Conservation (phyloP, 2,888 invertebrate genomes). For the Morinoia aosen region DNA sequence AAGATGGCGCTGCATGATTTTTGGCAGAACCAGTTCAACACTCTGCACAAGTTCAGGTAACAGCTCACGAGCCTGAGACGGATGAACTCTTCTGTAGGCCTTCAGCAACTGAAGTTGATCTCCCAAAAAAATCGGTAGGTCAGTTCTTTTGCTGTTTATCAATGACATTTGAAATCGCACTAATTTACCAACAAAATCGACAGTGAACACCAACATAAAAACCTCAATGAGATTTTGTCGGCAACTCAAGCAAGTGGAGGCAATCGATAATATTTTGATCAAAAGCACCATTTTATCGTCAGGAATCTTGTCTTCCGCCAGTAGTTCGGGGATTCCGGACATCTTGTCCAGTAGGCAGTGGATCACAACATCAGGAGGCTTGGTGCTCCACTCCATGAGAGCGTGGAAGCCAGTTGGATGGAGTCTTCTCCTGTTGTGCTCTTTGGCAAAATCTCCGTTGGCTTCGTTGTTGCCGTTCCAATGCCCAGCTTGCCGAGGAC, state of each 20-base stretch:
- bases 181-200: constrained; percentile 50
- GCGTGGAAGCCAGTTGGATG: constrained; percentile 1
- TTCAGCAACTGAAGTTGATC: constrained; percentile 48
- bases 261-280: constrained; percentile 51
- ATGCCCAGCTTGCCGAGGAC: background rate
- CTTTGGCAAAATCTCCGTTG: background rate
- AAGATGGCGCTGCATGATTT: background rate
- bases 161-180: constrained; percentile 33
- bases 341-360: constrained; percentile 25
- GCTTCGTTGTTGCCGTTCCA: background rate
- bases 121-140: constrained; percentile 35
- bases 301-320: constrained; percentile 46
- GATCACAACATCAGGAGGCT: constrained; percentile 55
- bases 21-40: background rate
- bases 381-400: constrained; percentile 1
- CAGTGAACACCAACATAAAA: constrained; percentile 54
- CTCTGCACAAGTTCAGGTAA: constrained; percentile 33
- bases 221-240: constrained; percentile 56
- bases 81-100: constrained; percentile 30
- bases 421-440: background rate
- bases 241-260: constrained; percentile 43
- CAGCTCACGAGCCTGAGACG: constrained; percentile 47
- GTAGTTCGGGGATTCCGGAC: constrained; percentile 56
- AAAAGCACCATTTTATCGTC: constrained; percentile 53
- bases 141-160: background rate